Percentiles rank a stretch among this genome's conserved stretches.
Evolutionary conservation across 2,888 invertebrate genomes (phyloP).

Genomic region (Venusia cambrica): DNA sequence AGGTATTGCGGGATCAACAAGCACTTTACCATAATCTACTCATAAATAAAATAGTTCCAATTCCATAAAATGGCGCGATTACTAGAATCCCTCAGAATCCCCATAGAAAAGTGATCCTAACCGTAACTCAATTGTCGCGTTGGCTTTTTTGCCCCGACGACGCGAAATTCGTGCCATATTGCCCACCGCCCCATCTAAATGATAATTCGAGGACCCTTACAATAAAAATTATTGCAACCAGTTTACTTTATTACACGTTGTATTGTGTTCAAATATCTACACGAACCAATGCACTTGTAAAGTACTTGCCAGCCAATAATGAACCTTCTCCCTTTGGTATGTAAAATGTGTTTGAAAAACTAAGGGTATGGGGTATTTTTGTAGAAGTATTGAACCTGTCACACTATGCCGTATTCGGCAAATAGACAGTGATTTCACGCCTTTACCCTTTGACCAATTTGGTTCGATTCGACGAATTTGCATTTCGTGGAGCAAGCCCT

Average conservation of each 20-base stretch:
- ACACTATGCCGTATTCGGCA: constrained; percentile 48
- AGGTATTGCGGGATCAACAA: constrained; percentile 12
- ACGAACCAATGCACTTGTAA: constrained; percentile 28
- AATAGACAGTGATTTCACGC: constrained; percentile 58
- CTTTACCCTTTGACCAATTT: constrained; percentile 60
- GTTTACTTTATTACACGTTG: constrained; percentile 79
- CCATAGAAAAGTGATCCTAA: constrained; percentile 51
- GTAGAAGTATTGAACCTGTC: constrained; percentile 40
- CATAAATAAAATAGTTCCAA: constrained; percentile 35
- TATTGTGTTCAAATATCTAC: constrained; percentile 70
- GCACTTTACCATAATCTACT: constrained; percentile 26
- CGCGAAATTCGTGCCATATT: constrained; percentile 70
- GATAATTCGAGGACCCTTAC: constrained; percentile 76
- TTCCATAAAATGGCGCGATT: constrained; percentile 55
- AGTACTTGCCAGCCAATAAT: constrained; percentile 34
- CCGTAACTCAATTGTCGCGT: constrained; percentile 62
- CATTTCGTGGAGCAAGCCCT: constrained; percentile 41
- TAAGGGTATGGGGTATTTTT: constrained; percentile 11
- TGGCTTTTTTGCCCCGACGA: constrained; percentile 51
- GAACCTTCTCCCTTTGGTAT: constrained; percentile 9
- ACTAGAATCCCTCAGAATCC: constrained; percentile 49
- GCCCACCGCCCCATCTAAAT: constrained; percentile 75
- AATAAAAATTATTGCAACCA: constrained; percentile 79
- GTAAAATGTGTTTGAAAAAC: constrained; percentile 21
- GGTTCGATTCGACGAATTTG: constrained; percentile 50